Evolutionary conservation across 1,140 invertebrate genomes (phyloP).

Genomic region (Olivierus martensii): DNA sequence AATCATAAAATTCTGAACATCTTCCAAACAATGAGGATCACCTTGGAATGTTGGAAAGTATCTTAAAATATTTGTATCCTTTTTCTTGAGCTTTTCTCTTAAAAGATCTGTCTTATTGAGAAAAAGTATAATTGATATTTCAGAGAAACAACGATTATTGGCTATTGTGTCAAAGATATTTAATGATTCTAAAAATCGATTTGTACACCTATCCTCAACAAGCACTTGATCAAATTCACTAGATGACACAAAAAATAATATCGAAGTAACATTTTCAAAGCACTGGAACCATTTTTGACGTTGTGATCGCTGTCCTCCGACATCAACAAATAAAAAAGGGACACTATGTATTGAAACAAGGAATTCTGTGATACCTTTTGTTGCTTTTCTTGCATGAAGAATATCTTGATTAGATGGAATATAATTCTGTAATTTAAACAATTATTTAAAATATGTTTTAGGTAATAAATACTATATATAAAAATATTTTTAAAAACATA

Average conservation of each 20-base stretch:
- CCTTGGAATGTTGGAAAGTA: slow-evolving; percentile 79
- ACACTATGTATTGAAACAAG: slow-evolving; percentile 84
- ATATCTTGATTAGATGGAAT: slow-evolving; percentile 85
- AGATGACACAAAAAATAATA: slow-evolving; percentile 59
- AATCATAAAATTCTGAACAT: slow-evolving; percentile 66
- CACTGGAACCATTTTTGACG: slow-evolving; percentile 70
- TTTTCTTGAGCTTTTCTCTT: slow-evolving; percentile 14
- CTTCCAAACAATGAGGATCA: slow-evolving; percentile 66
- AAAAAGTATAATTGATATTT: slow-evolving; percentile 92
- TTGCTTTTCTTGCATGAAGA: slow-evolving; percentile 87
- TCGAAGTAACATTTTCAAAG: slow-evolving; percentile 63
- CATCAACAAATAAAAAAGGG: slow-evolving; percentile 84
- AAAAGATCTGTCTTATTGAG: slow-evolving; percentile 66
- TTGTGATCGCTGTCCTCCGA: slow-evolving; percentile 66
- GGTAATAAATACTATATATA: no score
- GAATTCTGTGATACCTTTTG: slow-evolving; percentile 93
- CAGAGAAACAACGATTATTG: slow-evolving; percentile 83
- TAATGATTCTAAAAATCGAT: slow-evolving; percentile 82
- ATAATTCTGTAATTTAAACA: slow-evolving; percentile 49
- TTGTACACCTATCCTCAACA: slow-evolving; percentile 84
- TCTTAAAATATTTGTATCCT: slow-evolving; percentile 18
- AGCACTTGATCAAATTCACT: slow-evolving; percentile 61
- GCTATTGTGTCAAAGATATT: slow-evolving; percentile 98
- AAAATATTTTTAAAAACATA: no score
- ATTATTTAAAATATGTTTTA: no score